phyloP scores from a whole-genome alignment of 2,888 invertebrate species.

The Pardosa pseudoannulata region DNA sequence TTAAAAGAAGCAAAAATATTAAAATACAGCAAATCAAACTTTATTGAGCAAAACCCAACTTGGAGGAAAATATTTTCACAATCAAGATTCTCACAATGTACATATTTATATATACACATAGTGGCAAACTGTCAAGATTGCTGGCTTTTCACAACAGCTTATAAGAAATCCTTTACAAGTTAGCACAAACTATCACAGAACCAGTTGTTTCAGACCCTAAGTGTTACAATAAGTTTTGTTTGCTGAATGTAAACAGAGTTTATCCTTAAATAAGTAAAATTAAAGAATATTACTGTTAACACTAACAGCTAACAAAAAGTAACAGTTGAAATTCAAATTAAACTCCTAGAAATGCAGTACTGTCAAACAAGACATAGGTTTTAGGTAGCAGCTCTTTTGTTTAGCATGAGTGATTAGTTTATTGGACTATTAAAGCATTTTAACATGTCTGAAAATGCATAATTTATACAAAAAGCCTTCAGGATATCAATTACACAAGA shows the following conservation, averaged over 20 bases:
- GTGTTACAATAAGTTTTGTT: background rate
- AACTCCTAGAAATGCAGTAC: background rate
- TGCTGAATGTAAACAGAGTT: constrained; percentile 1
- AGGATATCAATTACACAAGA: no score
- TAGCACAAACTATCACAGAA: constrained; percentile 71
- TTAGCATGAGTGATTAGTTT: background rate
- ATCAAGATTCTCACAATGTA: constrained; percentile 39
- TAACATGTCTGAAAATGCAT: no score
- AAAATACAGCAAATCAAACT: constrained; percentile 66
- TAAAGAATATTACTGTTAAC: constrained; percentile 4
- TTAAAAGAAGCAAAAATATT: background rate
- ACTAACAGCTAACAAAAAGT: constrained; percentile 9
- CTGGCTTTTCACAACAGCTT: constrained; percentile 40
- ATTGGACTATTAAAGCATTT: background rate
- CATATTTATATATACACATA: constrained; percentile 40
- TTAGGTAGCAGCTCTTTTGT: background rate
- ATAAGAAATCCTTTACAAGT: constrained; percentile 50
- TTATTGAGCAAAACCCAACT: constrained; percentile 72
- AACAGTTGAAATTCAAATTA: background rate
- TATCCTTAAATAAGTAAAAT: background rate
- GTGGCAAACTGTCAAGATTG: constrained; percentile 29
- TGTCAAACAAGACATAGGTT: background rate
- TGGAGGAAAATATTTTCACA: constrained; percentile 68
- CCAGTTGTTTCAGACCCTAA: constrained; percentile 48
- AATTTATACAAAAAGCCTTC: no score